These are phyloP conservation scores for Theocolax elegans DNA, from an alignment of 1,140 invertebrate genomes.

Conservation along the genomic window DNA sequence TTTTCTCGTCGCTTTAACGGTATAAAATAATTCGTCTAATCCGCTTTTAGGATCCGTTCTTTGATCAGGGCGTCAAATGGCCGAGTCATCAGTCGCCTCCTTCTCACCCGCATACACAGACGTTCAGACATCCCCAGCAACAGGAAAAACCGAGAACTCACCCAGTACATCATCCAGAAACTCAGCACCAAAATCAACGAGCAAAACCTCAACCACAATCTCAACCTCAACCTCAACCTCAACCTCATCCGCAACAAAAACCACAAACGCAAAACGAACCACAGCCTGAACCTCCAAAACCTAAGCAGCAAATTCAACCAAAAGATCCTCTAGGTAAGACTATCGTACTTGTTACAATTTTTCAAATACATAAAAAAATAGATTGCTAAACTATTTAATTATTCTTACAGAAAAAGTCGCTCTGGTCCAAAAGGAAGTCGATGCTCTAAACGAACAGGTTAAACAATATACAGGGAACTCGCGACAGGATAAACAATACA, in stretches of 20 bases:
- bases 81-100: too few relatives aligned
- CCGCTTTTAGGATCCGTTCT: conserved; percentile 43
- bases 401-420: conserved; percentile 74
- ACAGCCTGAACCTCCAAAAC: conserved; percentile 52
- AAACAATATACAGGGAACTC: conserved; percentile 79
- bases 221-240: conserved; percentile 56
- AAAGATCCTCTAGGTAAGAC: conserved; percentile 72
- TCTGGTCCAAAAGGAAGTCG: conserved; percentile 82
- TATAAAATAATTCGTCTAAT: background rate
- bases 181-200: conserved; percentile 20
- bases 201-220: conserved; percentile 36
- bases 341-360: background rate
- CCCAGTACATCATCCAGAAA: too few relatives aligned
- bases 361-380: background rate
- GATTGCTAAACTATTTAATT: background rate
- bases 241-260: conserved; percentile 56
- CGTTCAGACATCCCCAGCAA: conserved; percentile 25
- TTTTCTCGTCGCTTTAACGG: background rate
- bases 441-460: conserved; percentile 81
- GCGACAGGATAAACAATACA: conserved; percentile 84
- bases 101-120: conserved; percentile 50
- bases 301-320: conserved; percentile 64
- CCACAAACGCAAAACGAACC: conserved; percentile 56
- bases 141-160: background rate
- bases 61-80: too few relatives aligned